Percentiles rank a stretch among this genome's conserved stretches.
phyloP scores from a whole-genome alignment of 2,888 invertebrate species.

The Andrena haemorrhoa region DNA sequence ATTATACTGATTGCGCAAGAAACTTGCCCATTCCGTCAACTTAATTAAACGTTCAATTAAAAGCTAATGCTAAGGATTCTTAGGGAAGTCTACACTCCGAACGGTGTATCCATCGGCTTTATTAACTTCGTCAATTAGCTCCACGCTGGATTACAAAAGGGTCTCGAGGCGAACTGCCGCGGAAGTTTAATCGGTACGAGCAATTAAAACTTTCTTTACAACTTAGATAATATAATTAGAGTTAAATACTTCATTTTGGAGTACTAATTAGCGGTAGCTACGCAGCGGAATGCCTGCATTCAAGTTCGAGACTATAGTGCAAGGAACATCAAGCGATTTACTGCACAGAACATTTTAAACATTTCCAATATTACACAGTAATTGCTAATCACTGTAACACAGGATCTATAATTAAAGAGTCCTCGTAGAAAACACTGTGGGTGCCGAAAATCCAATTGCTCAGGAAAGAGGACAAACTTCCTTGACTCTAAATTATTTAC shows the following conservation, averaged over 20 bases:
- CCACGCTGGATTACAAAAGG: not conserved
- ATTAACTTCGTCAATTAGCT: conserved; percentile 11
- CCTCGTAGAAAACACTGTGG: too few species aligned
- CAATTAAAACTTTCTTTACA: conserved; percentile 29
- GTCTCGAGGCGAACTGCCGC: not conserved
- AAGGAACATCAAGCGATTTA: too few species aligned
- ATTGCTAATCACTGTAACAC: too few species aligned
- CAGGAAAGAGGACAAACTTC: too few species aligned
- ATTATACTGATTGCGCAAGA: conserved; percentile 44
- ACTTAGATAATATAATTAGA: conserved; percentile 6
- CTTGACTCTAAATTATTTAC: too few species aligned
- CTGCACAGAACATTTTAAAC: too few species aligned
- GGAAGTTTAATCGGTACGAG: not conserved
- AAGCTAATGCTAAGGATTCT: conserved; percentile 9
- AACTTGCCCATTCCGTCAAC: conserved; percentile 7
- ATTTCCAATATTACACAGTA: too few species aligned
- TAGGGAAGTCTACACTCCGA: not conserved
- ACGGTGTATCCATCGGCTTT: not conserved
- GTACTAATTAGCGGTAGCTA: not conserved
- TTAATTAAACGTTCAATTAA: conserved; percentile 51
- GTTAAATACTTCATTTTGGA: not conserved
- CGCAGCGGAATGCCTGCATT: not conserved
- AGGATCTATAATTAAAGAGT: too few species aligned
- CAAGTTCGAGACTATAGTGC: not conserved
- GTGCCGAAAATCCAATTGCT: too few species aligned